phyloP scores from a whole-genome alignment of 2,113 vertebrate genomes.

The Porphyrio hochstetteri region DNA sequence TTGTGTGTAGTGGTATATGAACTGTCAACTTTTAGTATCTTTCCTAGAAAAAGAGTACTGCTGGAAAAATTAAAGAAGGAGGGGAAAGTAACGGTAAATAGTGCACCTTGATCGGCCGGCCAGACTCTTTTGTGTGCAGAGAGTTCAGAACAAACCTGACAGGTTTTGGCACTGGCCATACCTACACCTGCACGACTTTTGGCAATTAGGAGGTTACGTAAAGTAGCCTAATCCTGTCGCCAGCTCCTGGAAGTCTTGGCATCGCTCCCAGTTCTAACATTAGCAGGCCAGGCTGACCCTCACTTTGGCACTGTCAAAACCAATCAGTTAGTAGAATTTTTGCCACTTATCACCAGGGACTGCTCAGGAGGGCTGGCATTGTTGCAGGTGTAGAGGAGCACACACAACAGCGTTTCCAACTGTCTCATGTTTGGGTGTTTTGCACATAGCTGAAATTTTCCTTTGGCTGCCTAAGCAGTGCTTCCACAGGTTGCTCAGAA shows the following conservation, averaged over 20 bases:
- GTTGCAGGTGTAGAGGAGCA: not conserved
- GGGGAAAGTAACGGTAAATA: not conserved
- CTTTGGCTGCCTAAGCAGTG: not conserved
- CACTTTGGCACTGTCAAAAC: not conserved
- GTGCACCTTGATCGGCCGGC: not conserved
- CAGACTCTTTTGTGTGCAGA: not conserved
- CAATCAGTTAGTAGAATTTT: not conserved
- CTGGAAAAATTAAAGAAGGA: not conserved
- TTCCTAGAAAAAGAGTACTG: not conserved
- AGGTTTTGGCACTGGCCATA: not conserved
- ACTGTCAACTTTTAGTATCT: not conserved
- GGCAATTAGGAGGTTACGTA: constrained; percentile 20
- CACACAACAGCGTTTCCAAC: fast-evolving
- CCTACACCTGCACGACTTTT: not conserved
- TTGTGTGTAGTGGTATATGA: not conserved
- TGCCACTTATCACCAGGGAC: not conserved
- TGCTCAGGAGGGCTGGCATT: not conserved
- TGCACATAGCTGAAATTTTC: not conserved
- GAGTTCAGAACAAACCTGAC: not conserved
- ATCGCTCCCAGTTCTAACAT: constrained; percentile 51
- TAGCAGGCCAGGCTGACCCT: constrained; percentile 30
- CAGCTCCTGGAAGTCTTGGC: constrained; percentile 45
- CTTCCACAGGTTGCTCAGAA: not conserved
- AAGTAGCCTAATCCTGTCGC: not conserved
- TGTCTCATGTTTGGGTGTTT: not conserved